Evolutionary conservation across 2,797 vertebrate genomes (phyloP).

Genomic region (Hydrophis major): DNA sequence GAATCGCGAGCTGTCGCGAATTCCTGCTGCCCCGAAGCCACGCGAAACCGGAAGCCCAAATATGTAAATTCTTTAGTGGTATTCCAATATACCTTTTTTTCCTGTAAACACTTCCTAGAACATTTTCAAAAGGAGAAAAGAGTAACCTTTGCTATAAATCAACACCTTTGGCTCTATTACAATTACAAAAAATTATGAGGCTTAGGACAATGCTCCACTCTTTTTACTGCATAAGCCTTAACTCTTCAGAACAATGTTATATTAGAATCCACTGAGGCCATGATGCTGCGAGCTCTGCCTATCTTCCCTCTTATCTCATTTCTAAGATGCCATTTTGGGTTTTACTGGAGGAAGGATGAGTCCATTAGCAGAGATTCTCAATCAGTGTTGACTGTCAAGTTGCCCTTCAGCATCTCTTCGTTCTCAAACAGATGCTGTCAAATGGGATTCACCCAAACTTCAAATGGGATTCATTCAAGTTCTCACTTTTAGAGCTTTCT

Average conservation of each 20-base stretch:
- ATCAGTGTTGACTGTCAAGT: constrained; percentile 46
- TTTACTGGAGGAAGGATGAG: constrained; percentile 45
- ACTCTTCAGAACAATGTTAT: constrained; percentile 26
- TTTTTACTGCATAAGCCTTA: not conserved
- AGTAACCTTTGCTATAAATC: not conserved
- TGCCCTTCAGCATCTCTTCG: constrained; percentile 52
- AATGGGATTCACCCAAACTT: constrained; percentile 58
- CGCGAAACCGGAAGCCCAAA: not conserved
- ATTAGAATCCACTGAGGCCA: constrained; percentile 23
- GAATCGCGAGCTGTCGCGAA: too few species aligned
- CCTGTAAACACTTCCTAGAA: not conserved
- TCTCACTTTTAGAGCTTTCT: constrained; percentile 61
- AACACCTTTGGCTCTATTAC: not conserved
- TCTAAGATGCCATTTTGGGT: constrained; percentile 53
- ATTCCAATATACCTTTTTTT: not conserved
- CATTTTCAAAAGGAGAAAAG: not conserved
- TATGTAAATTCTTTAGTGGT: not conserved
- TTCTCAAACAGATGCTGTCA: constrained; percentile 58
- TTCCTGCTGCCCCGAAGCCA: too few species aligned
- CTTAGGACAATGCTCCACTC: not conserved
- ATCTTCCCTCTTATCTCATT: constrained; percentile 32
- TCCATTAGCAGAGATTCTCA: constrained; percentile 37
- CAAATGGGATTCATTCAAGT: constrained; percentile 62
- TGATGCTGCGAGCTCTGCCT: constrained; percentile 38
- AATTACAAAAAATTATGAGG: not conserved